Evolutionary conservation across 2,113 vertebrate species (phyloP).

Genomic region (Taurulus bubalis): DNA sequence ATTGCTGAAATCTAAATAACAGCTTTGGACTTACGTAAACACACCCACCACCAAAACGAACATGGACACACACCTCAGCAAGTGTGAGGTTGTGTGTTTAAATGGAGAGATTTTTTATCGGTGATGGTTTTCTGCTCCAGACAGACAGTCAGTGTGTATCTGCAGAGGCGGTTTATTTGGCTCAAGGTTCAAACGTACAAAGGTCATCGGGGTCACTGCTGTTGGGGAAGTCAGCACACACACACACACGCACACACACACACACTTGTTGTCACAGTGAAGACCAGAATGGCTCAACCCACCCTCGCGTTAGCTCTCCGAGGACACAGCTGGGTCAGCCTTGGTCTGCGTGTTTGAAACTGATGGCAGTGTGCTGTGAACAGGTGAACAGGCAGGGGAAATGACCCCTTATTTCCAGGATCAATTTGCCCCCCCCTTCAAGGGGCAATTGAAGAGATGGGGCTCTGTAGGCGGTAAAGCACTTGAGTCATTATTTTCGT

Average conservation of each 20-base stretch:
- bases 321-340: slow-evolving; percentile 63
- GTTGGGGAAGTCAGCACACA: slow-evolving; percentile 14
- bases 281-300: slow-evolving; percentile 46
- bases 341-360: slow-evolving; percentile 45
- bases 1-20: neutral
- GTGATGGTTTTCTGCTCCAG: neutral
- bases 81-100: neutral
- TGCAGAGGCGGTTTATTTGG: slow-evolving; percentile 28
- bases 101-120: neutral
- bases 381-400: slow-evolving; percentile 78
- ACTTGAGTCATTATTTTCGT: slow-evolving; percentile 43
- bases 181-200: slow-evolving; percentile 42
- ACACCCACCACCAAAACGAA: neutral
- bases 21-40: neutral
- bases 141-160: neutral
- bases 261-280: slow-evolving; percentile 34
- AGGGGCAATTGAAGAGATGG: slow-evolving; percentile 68
- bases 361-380: slow-evolving; percentile 61
- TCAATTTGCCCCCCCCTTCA: slow-evolving; percentile 75
- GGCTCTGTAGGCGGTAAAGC: slow-evolving; percentile 70
- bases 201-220: slow-evolving; percentile 40
- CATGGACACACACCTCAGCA: neutral
- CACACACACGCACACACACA: neutral
- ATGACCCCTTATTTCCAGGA: slow-evolving; percentile 80
- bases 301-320: slow-evolving; percentile 45